Evolutionary conservation across 37 sponge, comb jelly and placozoan genomes (phyloP).

Genomic region (Halichondria panicea): DNA sequence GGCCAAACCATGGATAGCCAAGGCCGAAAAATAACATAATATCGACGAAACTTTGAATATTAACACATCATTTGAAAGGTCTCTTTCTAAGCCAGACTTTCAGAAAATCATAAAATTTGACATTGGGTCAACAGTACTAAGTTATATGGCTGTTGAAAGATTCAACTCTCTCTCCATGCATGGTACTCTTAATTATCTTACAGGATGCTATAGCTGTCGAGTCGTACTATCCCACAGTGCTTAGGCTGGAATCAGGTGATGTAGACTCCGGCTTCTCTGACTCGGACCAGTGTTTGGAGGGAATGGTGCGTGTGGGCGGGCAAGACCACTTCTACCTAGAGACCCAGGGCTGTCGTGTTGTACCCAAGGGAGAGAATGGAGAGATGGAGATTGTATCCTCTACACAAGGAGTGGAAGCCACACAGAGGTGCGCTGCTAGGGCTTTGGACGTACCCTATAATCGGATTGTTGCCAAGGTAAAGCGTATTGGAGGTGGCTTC

Average conservation of each 20-base stretch:
- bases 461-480: conserved; percentile 56
- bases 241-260: conserved; percentile 34
- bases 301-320: conserved; percentile 67
- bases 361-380: conserved; percentile 76
- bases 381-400: conserved; percentile 78
- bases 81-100: too few relatives aligned
- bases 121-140: too few relatives aligned
- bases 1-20: too few relatives aligned
- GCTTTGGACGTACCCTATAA: conserved; percentile 78
- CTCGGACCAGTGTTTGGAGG: conserved; percentile 38
- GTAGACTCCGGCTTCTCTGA: conserved; percentile 28
- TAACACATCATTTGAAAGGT: too few relatives aligned
- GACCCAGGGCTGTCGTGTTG: conserved; percentile 66
- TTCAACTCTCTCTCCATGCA: too few relatives aligned
- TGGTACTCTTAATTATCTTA: not conserved
- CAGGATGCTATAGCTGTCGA: conserved; percentile 78
- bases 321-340: conserved; percentile 96
- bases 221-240: conserved; percentile 34
- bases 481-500: conserved; percentile 93
- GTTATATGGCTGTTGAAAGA: too few relatives aligned
- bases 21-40: too few relatives aligned
- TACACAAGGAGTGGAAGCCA: conserved; percentile 59
- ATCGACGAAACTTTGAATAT: too few relatives aligned
- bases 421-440: conserved; percentile 54
- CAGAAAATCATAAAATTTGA: too few relatives aligned